Base-by-base conservation (phyloP, 64 coral and sea anemone species). In the Stylophora pistillata region DNA sequence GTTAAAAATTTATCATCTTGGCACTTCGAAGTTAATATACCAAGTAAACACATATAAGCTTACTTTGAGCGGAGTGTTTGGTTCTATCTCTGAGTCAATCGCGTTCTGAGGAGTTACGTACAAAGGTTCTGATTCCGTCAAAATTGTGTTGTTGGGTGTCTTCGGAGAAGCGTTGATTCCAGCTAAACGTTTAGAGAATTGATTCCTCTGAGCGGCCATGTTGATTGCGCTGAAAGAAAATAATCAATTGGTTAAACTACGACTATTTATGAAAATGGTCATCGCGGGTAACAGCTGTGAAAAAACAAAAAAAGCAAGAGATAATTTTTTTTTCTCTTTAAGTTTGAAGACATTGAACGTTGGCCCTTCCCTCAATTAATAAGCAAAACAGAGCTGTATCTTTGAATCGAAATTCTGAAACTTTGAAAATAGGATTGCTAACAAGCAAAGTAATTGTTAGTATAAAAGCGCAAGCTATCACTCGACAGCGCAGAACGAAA, bases 1-100 rank as follows among this genome's bases (percentile, higher is more conserved):
- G 37, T 47, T 47, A 47, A 47, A 47, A 47, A 47, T 0, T 47
- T 47, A 68, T 11, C 64, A 68, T 21, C n/a, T 68, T 28, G 25
- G 26, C 64, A 68, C 23, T 26, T 25, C 12, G 2, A 68, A n/a
- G 64, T 68, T 28, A 68, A 68, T 27, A 68, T 68, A 26, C 23
- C 23, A n/a, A 0, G 23, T 26, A 68, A 68, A 68, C 64, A 68
- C 64, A 68, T 21, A 68, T 68, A 68, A 79, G 29, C 80, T 84
- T 62, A 84, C 80, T 70, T 84, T 84, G 9, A 52, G 21, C 33
- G 80, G 80, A 7, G 80, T 84, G 9, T 68, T 23, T 28, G 80
- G 80, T 27, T 65, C 61, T 23, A 21, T 9, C 2, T 84, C 61
- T 5, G 62, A 23, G 41, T 84, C 80, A 14, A 70, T 53, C 14